Evolutionary conservation across 2,113 vertebrate species (phyloP).

Genomic region (Calyptommatus sinebrachiatus): DNA sequence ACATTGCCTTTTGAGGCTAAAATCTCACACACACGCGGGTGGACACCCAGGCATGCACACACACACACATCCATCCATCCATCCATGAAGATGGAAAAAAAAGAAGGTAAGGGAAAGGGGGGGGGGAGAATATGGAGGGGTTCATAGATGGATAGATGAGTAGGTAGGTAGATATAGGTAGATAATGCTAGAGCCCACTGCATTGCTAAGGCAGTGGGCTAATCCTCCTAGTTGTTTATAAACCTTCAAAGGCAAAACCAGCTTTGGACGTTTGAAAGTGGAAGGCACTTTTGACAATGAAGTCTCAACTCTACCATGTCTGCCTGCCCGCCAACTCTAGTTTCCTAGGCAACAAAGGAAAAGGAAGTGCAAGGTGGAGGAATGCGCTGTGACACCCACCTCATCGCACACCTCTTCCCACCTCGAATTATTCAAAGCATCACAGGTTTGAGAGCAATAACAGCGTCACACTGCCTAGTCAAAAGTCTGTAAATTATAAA

Average conservation of each 20-base stretch:
- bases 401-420: slow-evolving; percentile 43
- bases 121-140: too few relatives aligned
- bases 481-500: neutral
- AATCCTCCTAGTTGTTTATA: too few relatives aligned
- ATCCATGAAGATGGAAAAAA: too few relatives aligned
- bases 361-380: slow-evolving; percentile 45
- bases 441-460: slow-evolving; percentile 13
- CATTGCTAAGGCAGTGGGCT: too few relatives aligned
- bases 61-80: too few relatives aligned
- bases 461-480: neutral
- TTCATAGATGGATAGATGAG: too few relatives aligned
- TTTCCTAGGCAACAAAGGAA: slow-evolving; percentile 67
- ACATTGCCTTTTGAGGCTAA: too few relatives aligned
- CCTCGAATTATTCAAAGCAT: slow-evolving; percentile 62
- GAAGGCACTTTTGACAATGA: slow-evolving; percentile 25
- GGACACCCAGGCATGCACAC: too few relatives aligned
- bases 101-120: too few relatives aligned
- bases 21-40: too few relatives aligned
- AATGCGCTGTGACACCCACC: slow-evolving; percentile 49
- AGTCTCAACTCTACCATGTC: slow-evolving; percentile 32
- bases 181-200: too few relatives aligned
- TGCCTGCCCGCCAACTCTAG: slow-evolving; percentile 42
- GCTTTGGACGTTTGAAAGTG: neutral
- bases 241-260: neutral
- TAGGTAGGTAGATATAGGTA: too few relatives aligned